Evolutionary conservation across 2,113 vertebrate genomes (phyloP).

Genomic region (Pandion haliaetus): DNA sequence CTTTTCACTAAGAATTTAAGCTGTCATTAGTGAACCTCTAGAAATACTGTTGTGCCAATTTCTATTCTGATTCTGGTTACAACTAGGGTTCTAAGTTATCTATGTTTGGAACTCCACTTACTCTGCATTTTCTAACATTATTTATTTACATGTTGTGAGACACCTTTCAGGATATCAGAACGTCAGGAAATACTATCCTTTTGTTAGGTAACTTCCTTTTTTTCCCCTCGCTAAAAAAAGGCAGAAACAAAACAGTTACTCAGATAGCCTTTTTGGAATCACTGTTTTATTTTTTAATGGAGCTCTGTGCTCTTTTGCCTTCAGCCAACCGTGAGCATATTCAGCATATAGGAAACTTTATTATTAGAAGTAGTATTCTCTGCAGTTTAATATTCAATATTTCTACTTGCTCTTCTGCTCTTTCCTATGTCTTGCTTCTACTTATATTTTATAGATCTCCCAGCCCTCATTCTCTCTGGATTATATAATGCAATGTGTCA

Average conservation of each 20-base stretch:
- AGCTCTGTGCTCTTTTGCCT: not conserved
- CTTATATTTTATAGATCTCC: conserved; percentile 46
- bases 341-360: not conserved
- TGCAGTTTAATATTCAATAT: conserved; percentile 15
- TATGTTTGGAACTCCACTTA: not conserved
- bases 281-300: not conserved
- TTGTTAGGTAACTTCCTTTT: not conserved
- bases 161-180: not conserved
- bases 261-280: not conserved
- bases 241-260: not conserved
- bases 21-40: not conserved
- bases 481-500: conserved; percentile 41
- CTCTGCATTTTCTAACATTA: not conserved
- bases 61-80: not conserved
- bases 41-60: not conserved
- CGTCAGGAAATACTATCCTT: not conserved
- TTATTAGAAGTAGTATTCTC: conserved; percentile 3
- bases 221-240: not conserved
- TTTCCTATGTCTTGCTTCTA: not conserved
- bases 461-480: conserved; percentile 16
- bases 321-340: not conserved
- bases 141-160: not conserved
- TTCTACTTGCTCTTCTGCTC: conserved; percentile 15
- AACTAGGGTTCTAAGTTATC: not conserved
- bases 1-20: not conserved